phyloP scores from a whole-genome alignment of 2,797 vertebrate species.

The Cuniculus paca region DNA sequence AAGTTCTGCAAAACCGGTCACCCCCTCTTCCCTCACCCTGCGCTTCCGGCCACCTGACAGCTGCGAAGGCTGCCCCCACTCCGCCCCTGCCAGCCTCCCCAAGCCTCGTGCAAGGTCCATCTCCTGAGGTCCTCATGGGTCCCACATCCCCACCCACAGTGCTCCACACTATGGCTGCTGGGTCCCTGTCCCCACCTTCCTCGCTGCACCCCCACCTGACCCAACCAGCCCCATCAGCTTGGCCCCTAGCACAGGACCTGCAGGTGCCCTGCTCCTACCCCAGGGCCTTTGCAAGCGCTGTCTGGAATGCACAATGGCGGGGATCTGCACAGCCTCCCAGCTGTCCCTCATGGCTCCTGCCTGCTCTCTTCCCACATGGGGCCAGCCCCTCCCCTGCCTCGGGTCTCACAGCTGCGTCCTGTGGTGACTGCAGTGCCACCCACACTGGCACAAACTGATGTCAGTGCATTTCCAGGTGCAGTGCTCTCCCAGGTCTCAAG shows the following conservation, averaged over 20 bases:
- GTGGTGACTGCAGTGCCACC: not conserved
- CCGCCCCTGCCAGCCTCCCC: accelerated
- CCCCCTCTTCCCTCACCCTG: not conserved
- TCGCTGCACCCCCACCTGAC: not conserved
- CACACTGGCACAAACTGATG: not conserved
- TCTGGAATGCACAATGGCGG: not conserved
- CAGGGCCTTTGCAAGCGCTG: not conserved
- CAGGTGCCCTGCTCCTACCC: not conserved
- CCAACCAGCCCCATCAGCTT: not conserved
- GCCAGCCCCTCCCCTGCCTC: not conserved
- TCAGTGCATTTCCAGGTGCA: not conserved
- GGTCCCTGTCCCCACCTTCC: not conserved
- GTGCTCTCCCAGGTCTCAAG: not conserved
- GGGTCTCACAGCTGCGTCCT: not conserved
- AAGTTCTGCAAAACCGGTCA: not conserved
- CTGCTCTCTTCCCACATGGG: not conserved
- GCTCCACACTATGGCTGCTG: not conserved
- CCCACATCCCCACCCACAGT: not conserved
- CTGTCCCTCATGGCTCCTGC: not conserved
- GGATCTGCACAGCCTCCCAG: not conserved
- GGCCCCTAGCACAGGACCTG: not conserved
- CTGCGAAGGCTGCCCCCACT: not conserved
- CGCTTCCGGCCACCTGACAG: accelerated
- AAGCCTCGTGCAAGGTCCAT: no score
- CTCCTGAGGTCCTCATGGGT: not conserved